Base-by-base conservation (phyloP, 1,140 invertebrate species). In the Oscheius sp. region DNA sequence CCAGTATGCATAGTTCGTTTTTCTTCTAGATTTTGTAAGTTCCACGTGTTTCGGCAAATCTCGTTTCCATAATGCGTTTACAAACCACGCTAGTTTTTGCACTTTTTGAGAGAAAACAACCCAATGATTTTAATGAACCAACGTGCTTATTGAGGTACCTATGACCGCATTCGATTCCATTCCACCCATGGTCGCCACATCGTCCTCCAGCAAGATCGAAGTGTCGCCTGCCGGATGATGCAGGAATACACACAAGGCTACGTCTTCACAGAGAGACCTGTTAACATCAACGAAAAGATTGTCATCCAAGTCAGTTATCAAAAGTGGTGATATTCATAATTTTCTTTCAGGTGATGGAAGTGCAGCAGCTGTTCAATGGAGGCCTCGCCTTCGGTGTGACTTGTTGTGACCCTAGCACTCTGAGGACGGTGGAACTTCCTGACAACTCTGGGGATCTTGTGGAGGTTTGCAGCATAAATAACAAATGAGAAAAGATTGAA, bases 181-280 rank as follows among this genome's bases (percentile, higher is more conserved):
- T 23, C 34, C 31, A 20, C 72, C 49, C 42, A 58, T 23, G 73
- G 73, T 29, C 7, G 68, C 1, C 58, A 75, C 46, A 72, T 75
- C 68, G 65, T 28, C 32, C 38, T 78, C 4, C 20, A 77, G 29
- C 15, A 64, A 29, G 83, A 85, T 63, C 81, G 91, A 61, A 91
- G 90, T 34, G 89, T 93, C 0, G 94, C 93, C 0, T 89, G 90
- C 0, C 87, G 94, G 66, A 88, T 88, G 1, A 90, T 91, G 75
- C 90, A 91, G 0, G 93, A 95, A 83, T 96, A 94, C 85, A 93
- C 91, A 81, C 92, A 95, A 85, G 94, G 93, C 1, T 97, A 96
- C 85, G 92, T 95, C 0, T 97, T 97, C 83, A 93, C 93, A 1
- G 89, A 90, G 2, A 86, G 92, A 18, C 93, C 94, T 3, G 87